Base-by-base conservation (phyloP, 2,888 invertebrate species). In the Tromatobia lineatoria region DNA sequence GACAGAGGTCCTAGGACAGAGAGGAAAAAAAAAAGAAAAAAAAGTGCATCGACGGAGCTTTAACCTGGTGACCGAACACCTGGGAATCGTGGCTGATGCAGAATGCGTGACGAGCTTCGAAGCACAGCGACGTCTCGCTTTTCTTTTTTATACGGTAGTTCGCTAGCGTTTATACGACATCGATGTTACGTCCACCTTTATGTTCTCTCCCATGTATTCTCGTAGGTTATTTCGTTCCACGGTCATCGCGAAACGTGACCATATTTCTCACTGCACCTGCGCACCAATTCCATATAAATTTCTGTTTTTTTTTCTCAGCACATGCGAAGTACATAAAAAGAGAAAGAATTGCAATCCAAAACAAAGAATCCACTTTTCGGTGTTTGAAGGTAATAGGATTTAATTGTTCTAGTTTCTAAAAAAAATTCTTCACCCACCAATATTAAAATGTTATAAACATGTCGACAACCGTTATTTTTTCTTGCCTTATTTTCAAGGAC, bases 101-200 rank as follows among this genome's bases (percentile, higher is more conserved):
- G 42, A 29, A 38, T 54, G 4, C n/a, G 25, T n/a, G 57, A 6
- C 64, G n/a, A 38, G 64, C 20, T 64, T 20, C 64, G 38, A 64
- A 20, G 59, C 38, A 42, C 64, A 4, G 64, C 1, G 18, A 50
- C 34, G 20, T 70, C 20, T 54, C 3, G 0, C 20, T 74, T 10
- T 18, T 29, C n/a, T 67, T 54, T 76, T 38, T 66, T 67, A 67
- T 66, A 57, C 67, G 52, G 57, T 66, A 2, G 4, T 10, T 13
- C 29, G 42, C 29, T 18, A 18, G 20, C 45, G 54, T 76, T 67
- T 67, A 74, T 74, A 74, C 61, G 57, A 74, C 59, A 47, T 74
- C 73, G 73, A 47, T 59, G 61, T 47, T 47, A 29, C 59, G 29
- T 47, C 73, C 61, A 38, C 64, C 64, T 64, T 64, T 18, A 38